Percentiles rank a stretch among this genome's conserved stretches.
These are phyloP conservation scores for Tetranychus cinnabarinus DNA, from an alignment of 1,140 invertebrate genomes.

Conservation along the genomic window DNA sequence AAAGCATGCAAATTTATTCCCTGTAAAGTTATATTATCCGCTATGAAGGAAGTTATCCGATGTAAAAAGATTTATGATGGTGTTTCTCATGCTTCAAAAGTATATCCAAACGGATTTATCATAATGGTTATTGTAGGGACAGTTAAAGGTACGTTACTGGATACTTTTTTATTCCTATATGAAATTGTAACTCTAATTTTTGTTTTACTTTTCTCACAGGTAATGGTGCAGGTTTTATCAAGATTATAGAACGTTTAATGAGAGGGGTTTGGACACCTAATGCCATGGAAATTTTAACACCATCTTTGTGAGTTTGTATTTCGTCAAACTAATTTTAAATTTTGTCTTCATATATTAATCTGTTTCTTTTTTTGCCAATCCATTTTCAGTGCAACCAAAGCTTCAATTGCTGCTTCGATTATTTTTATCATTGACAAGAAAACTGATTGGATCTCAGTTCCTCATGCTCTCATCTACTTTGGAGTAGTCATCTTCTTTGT, in stretches of 20 bases:
- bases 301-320: slow-evolving; percentile 61
- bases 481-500: slow-evolving; percentile 96
- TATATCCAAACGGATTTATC: slow-evolving; percentile 88
- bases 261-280: slow-evolving; percentile 91
- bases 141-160: slow-evolving; percentile 42
- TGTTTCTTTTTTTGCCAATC: neutral
- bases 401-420: slow-evolving; percentile 73
- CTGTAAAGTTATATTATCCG: slow-evolving; percentile 65
- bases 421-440: slow-evolving; percentile 93
- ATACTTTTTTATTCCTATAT: too few species aligned
- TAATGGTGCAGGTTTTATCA: slow-evolving; percentile 77
- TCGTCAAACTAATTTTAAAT: neutral
- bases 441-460: slow-evolving; percentile 81
- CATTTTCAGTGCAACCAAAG: slow-evolving; percentile 65
- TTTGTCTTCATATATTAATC: neutral
- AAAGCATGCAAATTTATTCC: slow-evolving; percentile 86
- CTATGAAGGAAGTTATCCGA: slow-evolving; percentile 81
- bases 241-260: slow-evolving; percentile 66
- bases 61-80: slow-evolving; percentile 96
- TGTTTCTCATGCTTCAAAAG: slow-evolving; percentile 80
- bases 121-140: slow-evolving; percentile 91
- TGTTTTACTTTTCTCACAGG: slow-evolving; percentile 22
- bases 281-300: slow-evolving; percentile 91
- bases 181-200: too few species aligned
- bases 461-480: slow-evolving; percentile 87